phyloP scores from a whole-genome alignment of 2,113 vertebrate species.

The Mobula hypostoma region DNA sequence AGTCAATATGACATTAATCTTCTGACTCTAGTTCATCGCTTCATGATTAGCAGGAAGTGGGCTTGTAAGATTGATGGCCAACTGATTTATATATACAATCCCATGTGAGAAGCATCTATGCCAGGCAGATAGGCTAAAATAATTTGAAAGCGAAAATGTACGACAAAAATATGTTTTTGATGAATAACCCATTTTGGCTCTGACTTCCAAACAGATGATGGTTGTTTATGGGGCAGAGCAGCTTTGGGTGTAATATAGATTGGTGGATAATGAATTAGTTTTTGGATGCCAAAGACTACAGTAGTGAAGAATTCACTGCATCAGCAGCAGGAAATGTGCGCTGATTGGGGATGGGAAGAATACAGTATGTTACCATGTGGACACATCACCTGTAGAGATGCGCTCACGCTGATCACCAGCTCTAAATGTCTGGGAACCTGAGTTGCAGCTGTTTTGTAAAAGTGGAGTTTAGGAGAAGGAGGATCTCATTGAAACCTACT shows the following conservation, averaged over 20 bases:
- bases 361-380: neutral
- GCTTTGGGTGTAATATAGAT: neutral
- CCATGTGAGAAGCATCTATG: neutral
- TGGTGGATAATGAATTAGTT: neutral
- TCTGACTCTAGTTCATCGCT: neutral
- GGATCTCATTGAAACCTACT: too few relatives aligned
- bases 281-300: neutral
- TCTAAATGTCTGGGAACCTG: neutral
- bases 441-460: neutral
- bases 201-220: conserved; percentile 3
- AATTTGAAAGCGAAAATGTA: conserved; percentile 23
- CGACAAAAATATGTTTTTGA: conserved; percentile 7
- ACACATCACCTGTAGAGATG: neutral
- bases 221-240: conserved; percentile 18
- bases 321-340: neutral
- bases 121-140: neutral
- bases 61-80: conserved; percentile 16
- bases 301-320: neutral
- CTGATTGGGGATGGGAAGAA: neutral
- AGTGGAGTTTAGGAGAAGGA: too few relatives aligned
- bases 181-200: neutral
- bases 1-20: conserved; percentile 28
- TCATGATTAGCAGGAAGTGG: conserved; percentile 12
- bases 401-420: neutral
- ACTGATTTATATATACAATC: neutral